Evolutionary conservation across 2,888 invertebrate genomes (phyloP).

Genomic region (Chrysomela aeneicollis): DNA sequence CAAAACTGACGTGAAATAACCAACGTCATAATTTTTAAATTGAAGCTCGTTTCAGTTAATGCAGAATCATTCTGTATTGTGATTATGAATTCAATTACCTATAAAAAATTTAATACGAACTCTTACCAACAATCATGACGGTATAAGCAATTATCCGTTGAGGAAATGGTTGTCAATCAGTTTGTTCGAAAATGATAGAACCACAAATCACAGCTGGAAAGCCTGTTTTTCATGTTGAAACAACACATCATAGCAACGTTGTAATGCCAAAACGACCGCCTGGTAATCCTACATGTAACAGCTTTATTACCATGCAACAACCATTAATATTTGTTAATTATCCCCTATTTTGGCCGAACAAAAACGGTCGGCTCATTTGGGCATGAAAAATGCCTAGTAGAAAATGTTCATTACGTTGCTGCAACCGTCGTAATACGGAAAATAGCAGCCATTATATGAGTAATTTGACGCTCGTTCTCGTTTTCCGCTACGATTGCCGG

Average conservation of each 20-base stretch:
- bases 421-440: constrained; percentile 20
- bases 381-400: constrained; percentile 11
- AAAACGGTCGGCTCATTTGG: constrained; percentile 16
- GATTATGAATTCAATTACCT: too few relatives aligned
- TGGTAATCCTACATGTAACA: constrained; percentile 5
- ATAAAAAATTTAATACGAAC: too few relatives aligned
- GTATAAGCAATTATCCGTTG: neutral
- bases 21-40: too few relatives aligned
- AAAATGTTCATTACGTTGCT: constrained; percentile 20
- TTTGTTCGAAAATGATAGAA: neutral
- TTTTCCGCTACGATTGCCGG: constrained; percentile 18
- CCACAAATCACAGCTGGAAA: neutral
- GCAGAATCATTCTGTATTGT: too few relatives aligned
- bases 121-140: too few relatives aligned
- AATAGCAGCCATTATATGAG: constrained; percentile 19
- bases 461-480: constrained; percentile 18
- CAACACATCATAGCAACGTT: neutral
- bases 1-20: too few relatives aligned
- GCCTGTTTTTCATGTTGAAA: neutral
- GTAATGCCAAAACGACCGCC: neutral
- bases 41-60: too few relatives aligned
- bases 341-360: constrained; percentile 6
- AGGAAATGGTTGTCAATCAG: neutral
- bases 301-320: constrained; percentile 19
- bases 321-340: constrained; percentile 17